These are phyloP conservation scores for Aphis craccivora DNA, from an alignment of 1,140 invertebrate species.

Conservation along the genomic window DNA sequence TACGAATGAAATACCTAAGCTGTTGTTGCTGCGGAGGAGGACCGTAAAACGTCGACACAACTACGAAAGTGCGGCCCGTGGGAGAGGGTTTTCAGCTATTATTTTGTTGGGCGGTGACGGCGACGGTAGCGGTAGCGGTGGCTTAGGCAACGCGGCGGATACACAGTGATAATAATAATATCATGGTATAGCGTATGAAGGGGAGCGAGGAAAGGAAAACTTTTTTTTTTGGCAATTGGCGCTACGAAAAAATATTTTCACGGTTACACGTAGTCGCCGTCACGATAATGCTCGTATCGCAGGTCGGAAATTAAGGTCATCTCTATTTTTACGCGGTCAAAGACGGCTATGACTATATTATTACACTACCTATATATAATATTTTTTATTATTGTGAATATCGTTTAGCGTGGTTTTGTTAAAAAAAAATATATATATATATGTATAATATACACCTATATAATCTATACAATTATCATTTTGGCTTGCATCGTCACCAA, in stretches of 20 bases:
- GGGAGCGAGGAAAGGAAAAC: not conserved
- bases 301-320: slow-evolving; percentile 23
- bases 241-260: not conserved
- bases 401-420: not conserved
- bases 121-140: not conserved
- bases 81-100: not conserved
- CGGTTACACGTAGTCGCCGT: not conserved
- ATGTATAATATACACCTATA: not conserved
- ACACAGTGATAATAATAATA: slow-evolving; percentile 11
- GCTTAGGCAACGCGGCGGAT: not conserved
- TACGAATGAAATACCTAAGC: not conserved
- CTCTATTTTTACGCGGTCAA: slow-evolving; percentile 14
- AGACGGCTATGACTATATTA: not conserved
- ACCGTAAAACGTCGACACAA: not conserved
- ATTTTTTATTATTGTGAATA: not conserved
- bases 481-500: not conserved
- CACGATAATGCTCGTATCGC: not conserved
- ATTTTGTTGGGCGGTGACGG: not conserved
- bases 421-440: not conserved
- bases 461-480: not conserved
- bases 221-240: not conserved
- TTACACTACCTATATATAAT: not conserved
- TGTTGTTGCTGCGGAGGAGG: not conserved
- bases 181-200: too few relatives aligned
- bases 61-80: not conserved